Evolutionary conservation across 2,113 vertebrate species (phyloP).

Genomic region (Mystacornis crossleyi): DNA sequence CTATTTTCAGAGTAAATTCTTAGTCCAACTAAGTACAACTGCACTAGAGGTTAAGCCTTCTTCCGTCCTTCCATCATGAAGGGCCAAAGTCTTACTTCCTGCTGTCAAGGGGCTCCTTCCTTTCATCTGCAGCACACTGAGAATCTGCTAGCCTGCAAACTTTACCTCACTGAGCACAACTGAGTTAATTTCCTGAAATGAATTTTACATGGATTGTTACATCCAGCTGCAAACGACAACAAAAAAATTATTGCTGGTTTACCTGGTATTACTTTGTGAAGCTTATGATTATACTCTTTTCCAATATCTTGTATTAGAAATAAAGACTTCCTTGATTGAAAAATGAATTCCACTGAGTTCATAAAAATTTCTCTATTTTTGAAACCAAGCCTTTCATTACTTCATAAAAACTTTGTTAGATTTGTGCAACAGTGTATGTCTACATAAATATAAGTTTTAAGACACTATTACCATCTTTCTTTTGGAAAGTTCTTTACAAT

Average conservation of each 20-base stretch:
- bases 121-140: neutral
- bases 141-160: neutral
- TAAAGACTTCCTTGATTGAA: neutral
- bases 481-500: slow-evolving; percentile 91
- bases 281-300: neutral
- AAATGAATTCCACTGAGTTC: neutral
- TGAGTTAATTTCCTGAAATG: neutral
- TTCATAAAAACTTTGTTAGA: neutral
- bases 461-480: slow-evolving; percentile 86
- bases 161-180: neutral
- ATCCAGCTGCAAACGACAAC: neutral
- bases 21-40: neutral
- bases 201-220: neutral
- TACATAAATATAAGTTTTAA: slow-evolving; percentile 24
- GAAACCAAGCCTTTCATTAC: neutral
- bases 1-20: neutral
- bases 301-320: neutral
- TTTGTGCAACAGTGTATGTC: neutral
- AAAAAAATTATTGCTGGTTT: neutral
- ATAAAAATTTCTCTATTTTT: neutral
- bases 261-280: neutral
- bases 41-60: neutral
- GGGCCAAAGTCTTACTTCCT: neutral
- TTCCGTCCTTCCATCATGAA: neutral
- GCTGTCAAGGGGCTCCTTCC: neutral